Evolutionary conservation across 1,140 invertebrate genomes (phyloP), one percentile per base, ranked within the genome.

Genomic region (Pomacea maculata): DNA sequence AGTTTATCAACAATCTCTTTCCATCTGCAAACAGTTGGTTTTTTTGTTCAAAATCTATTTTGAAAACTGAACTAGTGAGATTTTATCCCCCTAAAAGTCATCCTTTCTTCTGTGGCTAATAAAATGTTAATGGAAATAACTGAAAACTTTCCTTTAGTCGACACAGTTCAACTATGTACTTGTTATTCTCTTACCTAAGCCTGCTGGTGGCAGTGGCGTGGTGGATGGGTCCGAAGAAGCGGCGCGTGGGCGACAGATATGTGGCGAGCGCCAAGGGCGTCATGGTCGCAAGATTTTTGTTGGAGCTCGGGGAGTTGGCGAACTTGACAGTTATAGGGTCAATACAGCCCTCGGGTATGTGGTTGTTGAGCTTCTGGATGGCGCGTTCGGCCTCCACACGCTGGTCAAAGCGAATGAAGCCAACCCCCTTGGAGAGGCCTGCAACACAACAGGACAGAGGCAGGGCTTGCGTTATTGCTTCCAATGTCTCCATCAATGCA

Each of bases 251-350:
- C 65, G 93, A 90, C 75, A 99, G 93, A 92, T 99, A 99, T 65
- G 97, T 97, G 76, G 90, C 89, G 79, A 91, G 96, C 12, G 91
- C 88, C 78, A 91, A 75, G n/a, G 90, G 87, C 52, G 87, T 83
- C 61, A 90, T 84, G 29, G 86, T 84, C 65, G 87, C 81, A 74
- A 85, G 75, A 75, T 89, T 91, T 82, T 90, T 91, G 83, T 88
- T 90, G 19, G 89, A 90, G 80, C 88, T 92, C 11, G 92, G 93
- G 72, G 91, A 99, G 92, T 99, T 99, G 83, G 98, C 98, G 92
- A 99, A 99, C 93, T 99, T 99, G 83, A 99, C 98, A 64, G 97
- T 99, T 86, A 99, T 98, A 64, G 97, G 97, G 92, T 99, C 98
- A 80, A 96, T 95, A 75, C 96, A 97, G 64, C 87, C 92, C 96